Percentiles rank a stretch among this genome's conserved stretches.
Evolutionary conservation across 2,797 vertebrate species (phyloP).

Genomic region (Lutjanus campechanus): DNA sequence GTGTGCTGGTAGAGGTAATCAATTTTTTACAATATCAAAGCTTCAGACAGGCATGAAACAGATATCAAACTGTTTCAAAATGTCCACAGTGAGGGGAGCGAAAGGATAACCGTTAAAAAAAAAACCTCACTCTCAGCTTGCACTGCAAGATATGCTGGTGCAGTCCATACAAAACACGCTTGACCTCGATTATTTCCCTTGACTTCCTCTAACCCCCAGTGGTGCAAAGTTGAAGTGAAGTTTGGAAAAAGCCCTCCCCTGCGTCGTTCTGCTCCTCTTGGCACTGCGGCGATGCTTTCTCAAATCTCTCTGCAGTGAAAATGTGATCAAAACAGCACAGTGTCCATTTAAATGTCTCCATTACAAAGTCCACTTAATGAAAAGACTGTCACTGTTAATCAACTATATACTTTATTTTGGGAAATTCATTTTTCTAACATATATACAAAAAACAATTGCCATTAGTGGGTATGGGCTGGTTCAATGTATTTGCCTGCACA

Average conservation of each 20-base stretch:
- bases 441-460: neutral
- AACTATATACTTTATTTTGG: neutral
- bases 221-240: conserved; percentile 39
- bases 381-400: neutral
- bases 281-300: conserved; percentile 3
- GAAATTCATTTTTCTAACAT: neutral
- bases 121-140: neutral
- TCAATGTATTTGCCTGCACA: neutral
- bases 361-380: conserved; percentile 10
- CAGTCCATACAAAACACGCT: conserved; percentile 13
- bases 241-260: conserved; percentile 12
- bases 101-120: conserved; percentile 28
- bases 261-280: neutral
- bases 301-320: conserved; percentile 29
- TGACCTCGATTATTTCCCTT: conserved; percentile 44
- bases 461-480: neutral
- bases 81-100: conserved; percentile 23
- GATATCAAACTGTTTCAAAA: conserved; percentile 46
- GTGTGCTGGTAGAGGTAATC: conserved; percentile 29
- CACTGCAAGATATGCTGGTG: conserved; percentile 8
- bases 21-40: conserved; percentile 38
- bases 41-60: conserved; percentile 31
- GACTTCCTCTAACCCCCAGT: conserved; percentile 31
- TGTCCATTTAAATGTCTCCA: conserved; percentile 17
- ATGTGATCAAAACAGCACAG: conserved; percentile 38